Evolutionary conservation across 2,888 invertebrate species (phyloP).

Genomic region (Podotricha telesiphe): DNA sequence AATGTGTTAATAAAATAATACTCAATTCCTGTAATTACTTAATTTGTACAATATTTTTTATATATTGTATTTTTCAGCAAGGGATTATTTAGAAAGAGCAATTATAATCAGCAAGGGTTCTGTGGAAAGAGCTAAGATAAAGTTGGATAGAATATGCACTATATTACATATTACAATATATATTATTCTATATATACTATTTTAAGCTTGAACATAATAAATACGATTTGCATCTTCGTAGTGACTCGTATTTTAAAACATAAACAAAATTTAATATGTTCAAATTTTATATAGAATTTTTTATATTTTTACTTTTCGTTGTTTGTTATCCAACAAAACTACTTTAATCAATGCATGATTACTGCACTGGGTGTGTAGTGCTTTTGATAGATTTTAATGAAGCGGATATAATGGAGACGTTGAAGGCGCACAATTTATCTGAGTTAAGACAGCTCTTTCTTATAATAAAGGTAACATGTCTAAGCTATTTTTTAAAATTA

Average conservation of each 20-base stretch:
- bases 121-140: slow-evolving; percentile 51
- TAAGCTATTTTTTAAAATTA: too few species aligned
- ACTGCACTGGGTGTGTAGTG: slow-evolving; percentile 38
- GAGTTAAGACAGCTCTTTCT: slow-evolving; percentile 9
- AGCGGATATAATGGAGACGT: slow-evolving; percentile 34
- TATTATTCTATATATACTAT: too few species aligned
- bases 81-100: slow-evolving; percentile 55
- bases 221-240: too few species aligned
- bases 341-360: slow-evolving; percentile 33
- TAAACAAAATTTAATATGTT: too few species aligned
- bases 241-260: too few species aligned
- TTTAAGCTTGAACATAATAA: too few species aligned
- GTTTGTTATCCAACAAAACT: background rate
- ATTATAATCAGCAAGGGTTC: slow-evolving; percentile 46
- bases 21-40: too few species aligned
- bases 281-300: too few species aligned
- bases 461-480: slow-evolving; percentile 19
- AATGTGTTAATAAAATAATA: too few species aligned
- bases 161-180: too few species aligned
- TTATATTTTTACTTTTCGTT: too few species aligned
- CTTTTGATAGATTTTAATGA: slow-evolving; percentile 37
- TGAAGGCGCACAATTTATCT: slow-evolving; percentile 33
- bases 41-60: too few species aligned
- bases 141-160: slow-evolving; percentile 57
- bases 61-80: slow-evolving; percentile 49